A percentile compares a stretch with the other conserved stretches of the same genome.
These are phyloP conservation scores for Hystrix cristata DNA, from an alignment of 2,113 vertebrate species.

Conservation along the genomic window DNA sequence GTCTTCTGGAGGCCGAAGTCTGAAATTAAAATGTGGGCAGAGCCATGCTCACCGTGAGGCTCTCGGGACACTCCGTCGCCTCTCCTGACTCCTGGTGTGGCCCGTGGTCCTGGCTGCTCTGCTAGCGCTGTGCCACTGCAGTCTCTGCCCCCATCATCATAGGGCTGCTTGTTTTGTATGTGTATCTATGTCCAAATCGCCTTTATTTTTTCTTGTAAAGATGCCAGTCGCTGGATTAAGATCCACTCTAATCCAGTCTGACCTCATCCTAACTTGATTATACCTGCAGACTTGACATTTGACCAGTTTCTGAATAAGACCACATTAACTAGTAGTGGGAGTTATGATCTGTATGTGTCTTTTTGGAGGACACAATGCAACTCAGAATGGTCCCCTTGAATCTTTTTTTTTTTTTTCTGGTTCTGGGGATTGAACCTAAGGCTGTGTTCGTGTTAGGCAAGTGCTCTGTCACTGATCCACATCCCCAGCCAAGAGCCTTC, in stretches of 20 bases:
- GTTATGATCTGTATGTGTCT: not conserved
- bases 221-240: not conserved
- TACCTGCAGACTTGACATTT: not conserved
- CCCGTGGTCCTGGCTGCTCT: not conserved
- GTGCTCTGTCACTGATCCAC: not conserved
- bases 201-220: constrained; percentile 11
- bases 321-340: not conserved
- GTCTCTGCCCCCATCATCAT: not conserved
- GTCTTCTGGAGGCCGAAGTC: not conserved
- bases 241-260: not conserved
- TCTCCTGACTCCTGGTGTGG: not conserved
- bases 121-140: not conserved
- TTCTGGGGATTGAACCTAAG: not conserved
- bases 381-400: not conserved
- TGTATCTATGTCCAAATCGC: too few relatives aligned
- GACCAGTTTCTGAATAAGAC: constrained; percentile 8
- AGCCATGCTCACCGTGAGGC: not conserved
- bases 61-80: not conserved
- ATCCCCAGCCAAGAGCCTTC: too few relatives aligned
- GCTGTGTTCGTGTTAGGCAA: not conserved
- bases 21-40: not conserved
- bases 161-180: not conserved
- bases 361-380: not conserved
- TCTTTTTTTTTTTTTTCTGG: not conserved
- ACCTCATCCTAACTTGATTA: not conserved